Conservation (phyloP, 1,140 invertebrate species). For the Sipha flava region DNA sequence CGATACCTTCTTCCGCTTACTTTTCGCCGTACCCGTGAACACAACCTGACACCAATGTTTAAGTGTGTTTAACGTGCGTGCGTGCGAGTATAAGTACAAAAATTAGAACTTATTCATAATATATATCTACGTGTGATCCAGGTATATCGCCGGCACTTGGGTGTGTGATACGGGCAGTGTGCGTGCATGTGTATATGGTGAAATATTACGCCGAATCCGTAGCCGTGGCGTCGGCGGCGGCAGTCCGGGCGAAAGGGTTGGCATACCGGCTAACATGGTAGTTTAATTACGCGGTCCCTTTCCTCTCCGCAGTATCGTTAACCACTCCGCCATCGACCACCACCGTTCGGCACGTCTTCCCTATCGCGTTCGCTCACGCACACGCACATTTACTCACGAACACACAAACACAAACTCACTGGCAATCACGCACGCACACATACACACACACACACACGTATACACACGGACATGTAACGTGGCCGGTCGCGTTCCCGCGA, state of each 20-base stretch:
- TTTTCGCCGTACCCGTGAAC: too few relatives aligned
- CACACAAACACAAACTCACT: neutral
- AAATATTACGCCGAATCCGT: slow-evolving; percentile 30
- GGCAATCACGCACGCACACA: neutral
- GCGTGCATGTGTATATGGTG: neutral
- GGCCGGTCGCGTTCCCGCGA: slow-evolving; percentile 16
- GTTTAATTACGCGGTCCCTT: slow-evolving; percentile 32
- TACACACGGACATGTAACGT: neutral
- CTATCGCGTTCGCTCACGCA: neutral
- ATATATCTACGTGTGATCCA: too few relatives aligned
- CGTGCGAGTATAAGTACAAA: neutral
- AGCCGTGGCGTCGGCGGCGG: neutral
- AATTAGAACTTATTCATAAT: too few relatives aligned
- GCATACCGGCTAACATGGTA: slow-evolving; percentile 32
- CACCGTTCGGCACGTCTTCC: neutral
- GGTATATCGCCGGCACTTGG: too few relatives aligned
- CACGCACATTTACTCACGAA: neutral
- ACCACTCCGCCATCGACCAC: neutral
- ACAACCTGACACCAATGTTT: neutral
- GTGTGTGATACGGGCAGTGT: too few relatives aligned
- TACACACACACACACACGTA: neutral
- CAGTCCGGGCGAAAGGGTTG: slow-evolving; percentile 24
- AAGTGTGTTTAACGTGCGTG: neutral
- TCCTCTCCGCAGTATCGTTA: neutral
- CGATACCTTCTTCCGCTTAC: too few relatives aligned